These are phyloP conservation scores for Aplysina aerophoba DNA, from an alignment of 37 sponge, comb jelly and placozoan genomes.

Conservation along the genomic window DNA sequence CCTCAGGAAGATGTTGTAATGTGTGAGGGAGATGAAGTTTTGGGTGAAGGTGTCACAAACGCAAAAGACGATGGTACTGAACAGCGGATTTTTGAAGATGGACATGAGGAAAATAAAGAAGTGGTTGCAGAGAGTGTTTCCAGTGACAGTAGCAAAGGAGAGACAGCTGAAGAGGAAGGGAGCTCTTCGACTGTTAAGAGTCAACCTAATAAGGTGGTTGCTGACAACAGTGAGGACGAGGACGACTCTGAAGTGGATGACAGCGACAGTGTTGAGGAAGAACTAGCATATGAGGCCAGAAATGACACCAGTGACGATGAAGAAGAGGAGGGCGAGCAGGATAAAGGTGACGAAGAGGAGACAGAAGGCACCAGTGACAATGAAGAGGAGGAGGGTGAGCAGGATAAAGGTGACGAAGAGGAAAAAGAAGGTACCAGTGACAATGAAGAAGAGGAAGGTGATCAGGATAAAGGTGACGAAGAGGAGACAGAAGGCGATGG, in stretches of 20 bases:
- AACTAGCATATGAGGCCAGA: neutral
- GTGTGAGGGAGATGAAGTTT: neutral
- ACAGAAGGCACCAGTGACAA: neutral
- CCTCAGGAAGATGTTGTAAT: neutral
- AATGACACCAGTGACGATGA: slow-evolving; percentile 5
- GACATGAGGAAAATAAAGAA: neutral
- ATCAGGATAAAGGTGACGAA: neutral
- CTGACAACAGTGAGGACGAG: slow-evolving; percentile 1
- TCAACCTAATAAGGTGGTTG: neutral
- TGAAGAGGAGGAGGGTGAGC: no score
- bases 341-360: slow-evolving; percentile 30
- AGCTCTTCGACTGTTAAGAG: no score
- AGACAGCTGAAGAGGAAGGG: neutral
- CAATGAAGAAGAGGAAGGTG: neutral
- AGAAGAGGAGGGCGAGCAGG: slow-evolving; percentile 30
- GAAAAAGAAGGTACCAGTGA: slow-evolving; percentile 4
- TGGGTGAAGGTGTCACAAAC: neutral
- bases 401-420: neutral
- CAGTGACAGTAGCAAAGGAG: slow-evolving; percentile 30
- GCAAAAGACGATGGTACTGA: neutral
- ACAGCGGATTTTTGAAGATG: neutral
- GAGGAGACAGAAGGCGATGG: slow-evolving; percentile 9
- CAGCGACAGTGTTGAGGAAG: neutral
- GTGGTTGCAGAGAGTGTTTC: slow-evolving; percentile 27
- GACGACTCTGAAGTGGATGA: neutral